These are phyloP conservation scores for Dromius quadrimaculatus DNA, from an alignment of 2,888 invertebrate species.

Conservation along the genomic window DNA sequence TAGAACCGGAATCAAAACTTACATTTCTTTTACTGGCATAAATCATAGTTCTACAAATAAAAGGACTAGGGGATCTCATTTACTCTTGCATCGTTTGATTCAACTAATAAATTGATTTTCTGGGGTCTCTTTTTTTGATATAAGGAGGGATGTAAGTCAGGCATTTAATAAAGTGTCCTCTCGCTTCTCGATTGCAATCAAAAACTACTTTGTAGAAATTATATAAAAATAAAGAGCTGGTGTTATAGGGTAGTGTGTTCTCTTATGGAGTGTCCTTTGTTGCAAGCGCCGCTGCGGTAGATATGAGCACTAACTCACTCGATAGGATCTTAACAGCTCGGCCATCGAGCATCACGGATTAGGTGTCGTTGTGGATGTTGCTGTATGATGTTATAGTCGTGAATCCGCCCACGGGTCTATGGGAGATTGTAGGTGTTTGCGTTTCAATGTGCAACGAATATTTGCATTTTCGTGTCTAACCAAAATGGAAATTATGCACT, in stretches of 20 bases:
- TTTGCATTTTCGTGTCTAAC: constrained; percentile 27
- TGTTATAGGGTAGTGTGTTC: constrained; percentile 3
- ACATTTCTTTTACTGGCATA: constrained; percentile 29
- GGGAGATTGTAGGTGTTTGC: constrained; percentile 19
- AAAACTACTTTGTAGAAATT: constrained; percentile 32
- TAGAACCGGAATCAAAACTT: constrained; percentile 49
- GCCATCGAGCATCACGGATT: constrained; percentile 35
- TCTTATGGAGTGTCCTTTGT: constrained; percentile 7
- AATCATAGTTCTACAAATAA: constrained; percentile 20
- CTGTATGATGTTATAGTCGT: constrained; percentile 35
- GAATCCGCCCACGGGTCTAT: constrained; percentile 13
- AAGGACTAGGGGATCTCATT: background rate
- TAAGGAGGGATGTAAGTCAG: no score
- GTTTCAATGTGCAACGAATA: constrained; percentile 14
- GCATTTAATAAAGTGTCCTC: no score
- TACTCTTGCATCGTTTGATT: background rate
- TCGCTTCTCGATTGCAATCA: constrained; percentile 24
- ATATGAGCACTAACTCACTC: constrained; percentile 47
- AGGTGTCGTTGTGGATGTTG: constrained; percentile 46
- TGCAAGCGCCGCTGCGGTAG: constrained; percentile 22
- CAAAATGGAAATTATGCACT: constrained; percentile 19
- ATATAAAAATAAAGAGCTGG: constrained; percentile 32
- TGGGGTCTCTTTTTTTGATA: no score
- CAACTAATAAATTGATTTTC: background rate
- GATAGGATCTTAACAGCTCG: constrained; percentile 49